A percentile compares a stretch with the other conserved stretches of the same genome.
Conservation (phyloP, 2,797 vertebrate species). For the Rhyacichthys aspro region DNA sequence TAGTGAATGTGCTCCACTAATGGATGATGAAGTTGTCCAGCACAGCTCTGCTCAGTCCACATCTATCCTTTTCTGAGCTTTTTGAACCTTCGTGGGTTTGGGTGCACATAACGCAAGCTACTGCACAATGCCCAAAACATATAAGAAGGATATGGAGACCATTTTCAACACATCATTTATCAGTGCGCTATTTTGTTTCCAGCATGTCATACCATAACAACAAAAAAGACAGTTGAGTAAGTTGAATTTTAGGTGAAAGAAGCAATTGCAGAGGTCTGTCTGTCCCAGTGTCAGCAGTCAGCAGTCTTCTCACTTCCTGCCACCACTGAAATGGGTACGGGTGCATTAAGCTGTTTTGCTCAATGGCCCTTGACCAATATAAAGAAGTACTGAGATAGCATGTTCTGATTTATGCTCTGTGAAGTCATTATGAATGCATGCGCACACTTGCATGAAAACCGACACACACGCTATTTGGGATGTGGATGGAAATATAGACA, state of each 20-base stretch:
- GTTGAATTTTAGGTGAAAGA: conserved; percentile 38
- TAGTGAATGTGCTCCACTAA: too few species aligned
- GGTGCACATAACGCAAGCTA: conserved; percentile 58
- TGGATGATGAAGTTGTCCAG: too few species aligned
- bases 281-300: conserved; percentile 59
- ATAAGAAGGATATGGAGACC: conserved; percentile 54
- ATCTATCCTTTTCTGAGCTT: conserved; percentile 32
- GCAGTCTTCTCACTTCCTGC: conserved; percentile 67
- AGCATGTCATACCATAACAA: too few species aligned
- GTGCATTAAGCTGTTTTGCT: conserved; percentile 81
- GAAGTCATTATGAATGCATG: conserved; percentile 75
- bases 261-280: conserved; percentile 41
- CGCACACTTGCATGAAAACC: conserved; percentile 58
- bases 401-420: conserved; percentile 79
- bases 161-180: conserved; percentile 40
- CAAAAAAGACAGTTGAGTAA: too few species aligned
- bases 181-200: conserved; percentile 3
- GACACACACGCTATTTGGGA: conserved; percentile 26
- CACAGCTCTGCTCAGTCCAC: too few species aligned
- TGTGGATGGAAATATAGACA: conserved; percentile 26
- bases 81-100: too few species aligned
- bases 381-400: conserved; percentile 78
- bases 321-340: conserved; percentile 75
- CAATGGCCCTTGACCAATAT: conserved; percentile 83
- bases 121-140: conserved; percentile 60